Conservation (phyloP, 1,140 invertebrate species). For the Nasonia longicornis region DNA sequence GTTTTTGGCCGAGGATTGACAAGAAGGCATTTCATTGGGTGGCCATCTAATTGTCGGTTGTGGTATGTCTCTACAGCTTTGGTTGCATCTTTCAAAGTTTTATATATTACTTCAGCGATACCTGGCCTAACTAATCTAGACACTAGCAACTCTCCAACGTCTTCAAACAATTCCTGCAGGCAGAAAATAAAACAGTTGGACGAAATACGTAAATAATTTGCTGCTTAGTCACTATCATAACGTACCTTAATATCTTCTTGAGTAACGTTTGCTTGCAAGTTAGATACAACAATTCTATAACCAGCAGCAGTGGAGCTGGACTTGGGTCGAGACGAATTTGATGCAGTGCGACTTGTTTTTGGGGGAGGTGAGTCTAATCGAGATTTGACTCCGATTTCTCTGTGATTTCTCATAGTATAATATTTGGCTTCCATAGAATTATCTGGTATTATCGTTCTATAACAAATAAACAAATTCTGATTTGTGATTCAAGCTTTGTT, state of each 20-base stretch:
- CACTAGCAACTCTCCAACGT: constrained; percentile 86
- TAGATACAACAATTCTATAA: constrained; percentile 87
- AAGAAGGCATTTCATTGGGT: constrained; percentile 84
- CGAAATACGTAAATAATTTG: neutral
- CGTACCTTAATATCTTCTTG: constrained; percentile 88
- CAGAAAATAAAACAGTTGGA: neutral
- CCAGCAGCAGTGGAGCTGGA: constrained; percentile 70
- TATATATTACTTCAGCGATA: constrained; percentile 90
- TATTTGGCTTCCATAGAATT: constrained; percentile 66
- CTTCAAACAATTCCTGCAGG: constrained; percentile 88
- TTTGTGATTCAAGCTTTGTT: neutral
- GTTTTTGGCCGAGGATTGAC: constrained; percentile 78
- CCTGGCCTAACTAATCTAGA: constrained; percentile 87
- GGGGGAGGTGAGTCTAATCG: constrained; percentile 66
- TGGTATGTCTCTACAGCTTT: constrained; percentile 92
- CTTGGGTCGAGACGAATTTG: constrained; percentile 70
- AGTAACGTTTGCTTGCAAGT: constrained; percentile 86
- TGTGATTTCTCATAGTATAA: constrained; percentile 55
- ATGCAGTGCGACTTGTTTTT: constrained; percentile 65
- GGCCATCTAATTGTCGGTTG: constrained; percentile 88
- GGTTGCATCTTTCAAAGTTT: constrained; percentile 85
- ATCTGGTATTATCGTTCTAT: constrained; percentile 60
- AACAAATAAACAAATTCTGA: constrained; percentile 7
- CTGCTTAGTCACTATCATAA: neutral
- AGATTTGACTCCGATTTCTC: constrained; percentile 66